Conservation (phyloP, 2,888 invertebrate species). For the Willowsia nigromaculata region DNA sequence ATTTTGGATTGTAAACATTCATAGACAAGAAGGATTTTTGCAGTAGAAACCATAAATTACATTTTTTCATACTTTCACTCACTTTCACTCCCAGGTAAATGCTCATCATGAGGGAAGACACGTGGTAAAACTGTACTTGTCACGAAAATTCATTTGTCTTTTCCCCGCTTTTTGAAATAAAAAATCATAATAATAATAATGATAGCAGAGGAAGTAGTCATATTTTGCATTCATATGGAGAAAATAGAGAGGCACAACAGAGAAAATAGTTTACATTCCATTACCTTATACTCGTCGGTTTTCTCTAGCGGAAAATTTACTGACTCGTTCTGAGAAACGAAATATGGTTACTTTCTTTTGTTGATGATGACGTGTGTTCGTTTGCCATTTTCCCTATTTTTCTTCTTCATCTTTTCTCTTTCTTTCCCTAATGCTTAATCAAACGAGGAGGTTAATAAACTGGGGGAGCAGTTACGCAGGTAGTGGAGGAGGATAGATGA, state of each 20-base stretch:
- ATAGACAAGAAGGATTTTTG: neutral
- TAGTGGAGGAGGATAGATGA: neutral
- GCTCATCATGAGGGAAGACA: constrained; percentile 23
- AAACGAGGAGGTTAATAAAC: constrained; percentile 39
- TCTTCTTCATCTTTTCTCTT: neutral
- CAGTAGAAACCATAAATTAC: constrained; percentile 39
- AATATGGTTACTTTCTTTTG: constrained; percentile 12
- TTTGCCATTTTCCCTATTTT: constrained; percentile 6
- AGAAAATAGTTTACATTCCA: constrained; percentile 23
- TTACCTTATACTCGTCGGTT: constrained; percentile 1
- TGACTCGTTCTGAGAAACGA: neutral
- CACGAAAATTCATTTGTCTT: constrained; percentile 63
- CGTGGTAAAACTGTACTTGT: constrained; percentile 34
- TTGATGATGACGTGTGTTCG: constrained; percentile 20
- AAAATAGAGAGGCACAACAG: neutral
- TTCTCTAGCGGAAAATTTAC: constrained; percentile 14
- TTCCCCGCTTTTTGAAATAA: neutral
- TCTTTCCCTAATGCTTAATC: constrained; percentile 32
- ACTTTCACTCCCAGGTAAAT: constrained; percentile 19
- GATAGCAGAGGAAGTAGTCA: neutral
- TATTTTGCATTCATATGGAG: neutral
- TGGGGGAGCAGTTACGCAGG: constrained; percentile 6
- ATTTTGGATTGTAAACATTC: neutral
- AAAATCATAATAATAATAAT: neutral
- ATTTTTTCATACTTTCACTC: constrained; percentile 35